Evolutionary conservation across 2,113 vertebrate species (phyloP).

Genomic region (Rhadina sibilatrix): DNA sequence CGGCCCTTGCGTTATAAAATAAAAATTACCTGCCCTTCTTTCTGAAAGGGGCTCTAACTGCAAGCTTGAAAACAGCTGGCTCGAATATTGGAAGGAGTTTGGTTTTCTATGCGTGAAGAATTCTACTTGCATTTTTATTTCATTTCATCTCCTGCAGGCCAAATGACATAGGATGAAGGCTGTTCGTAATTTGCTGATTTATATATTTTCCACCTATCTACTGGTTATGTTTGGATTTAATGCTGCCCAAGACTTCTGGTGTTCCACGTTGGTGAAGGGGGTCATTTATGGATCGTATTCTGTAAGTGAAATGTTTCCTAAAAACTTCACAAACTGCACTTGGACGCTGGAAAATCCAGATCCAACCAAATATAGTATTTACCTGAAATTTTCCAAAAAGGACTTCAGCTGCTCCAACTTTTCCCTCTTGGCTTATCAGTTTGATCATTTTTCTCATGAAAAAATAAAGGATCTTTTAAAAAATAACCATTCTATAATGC

Average conservation of each 20-base stretch:
- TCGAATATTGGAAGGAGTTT: slow-evolving; percentile 73
- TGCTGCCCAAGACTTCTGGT: slow-evolving; percentile 99
- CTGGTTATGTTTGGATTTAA: slow-evolving; percentile 99
- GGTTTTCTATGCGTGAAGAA: slow-evolving; percentile 71
- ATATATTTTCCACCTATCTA: slow-evolving; percentile 99
- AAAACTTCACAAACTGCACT: slow-evolving; percentile 99
- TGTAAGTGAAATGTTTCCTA: slow-evolving; percentile 99
- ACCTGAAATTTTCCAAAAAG: slow-evolving; percentile 99
- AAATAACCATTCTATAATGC: slow-evolving; percentile 97
- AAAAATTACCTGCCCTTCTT: slow-evolving; percentile 78
- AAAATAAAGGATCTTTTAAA: slow-evolving; percentile 98
- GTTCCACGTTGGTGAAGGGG: slow-evolving; percentile 99
- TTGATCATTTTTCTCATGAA: slow-evolving; percentile 98
- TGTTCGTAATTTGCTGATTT: slow-evolving; percentile 99
- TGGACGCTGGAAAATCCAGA: slow-evolving; percentile 99
- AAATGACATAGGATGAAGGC: slow-evolving; percentile 99
- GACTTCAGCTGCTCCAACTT: slow-evolving; percentile 98
- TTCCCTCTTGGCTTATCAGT: slow-evolving; percentile 97
- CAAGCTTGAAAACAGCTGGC: slow-evolving; percentile 79
- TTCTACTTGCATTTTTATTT: slow-evolving; percentile 80
- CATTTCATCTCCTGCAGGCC: slow-evolving; percentile 90
- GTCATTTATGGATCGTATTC: slow-evolving; percentile 99
- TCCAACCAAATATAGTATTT: slow-evolving; percentile 99
- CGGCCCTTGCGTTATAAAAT: slow-evolving; percentile 71
- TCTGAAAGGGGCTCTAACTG: slow-evolving; percentile 70